Percentiles rank a stretch among this genome's conserved stretches.
Evolutionary conservation across 2,888 invertebrate species (phyloP).

Genomic region (Caenorhabditis zanzibari): DNA sequence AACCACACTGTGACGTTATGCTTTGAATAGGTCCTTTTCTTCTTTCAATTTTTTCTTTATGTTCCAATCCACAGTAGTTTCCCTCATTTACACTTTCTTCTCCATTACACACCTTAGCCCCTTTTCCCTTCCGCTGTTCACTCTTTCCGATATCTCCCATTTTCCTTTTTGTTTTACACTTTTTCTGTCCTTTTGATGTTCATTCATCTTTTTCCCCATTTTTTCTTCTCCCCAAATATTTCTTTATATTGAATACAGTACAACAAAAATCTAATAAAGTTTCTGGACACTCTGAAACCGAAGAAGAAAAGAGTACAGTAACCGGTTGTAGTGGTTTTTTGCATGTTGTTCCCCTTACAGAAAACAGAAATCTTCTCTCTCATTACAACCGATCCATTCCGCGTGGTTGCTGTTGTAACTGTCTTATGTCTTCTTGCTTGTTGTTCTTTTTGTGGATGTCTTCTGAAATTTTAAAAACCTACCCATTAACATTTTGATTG

Average conservation of each 20-base stretch:
- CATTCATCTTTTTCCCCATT: background rate
- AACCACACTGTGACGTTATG: conserved; percentile 70
- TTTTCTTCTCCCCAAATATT: background rate
- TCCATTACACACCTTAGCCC: conserved; percentile 5
- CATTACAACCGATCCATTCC: conserved; percentile 11
- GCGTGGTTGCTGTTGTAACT: conserved; percentile 23
- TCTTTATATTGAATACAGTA: conserved; percentile 13
- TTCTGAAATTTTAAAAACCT: background rate
- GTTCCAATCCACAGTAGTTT: conserved; percentile 4
- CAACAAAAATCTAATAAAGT: conserved; percentile 31
- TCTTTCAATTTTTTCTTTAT: conserved; percentile 2
- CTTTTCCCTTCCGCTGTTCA: background rate
- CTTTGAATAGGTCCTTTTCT: conserved; percentile 58
- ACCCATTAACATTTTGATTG: conserved; percentile 38
- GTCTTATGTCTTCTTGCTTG: background rate
- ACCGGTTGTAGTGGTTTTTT: conserved; percentile 34
- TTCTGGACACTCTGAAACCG: conserved; percentile 11
- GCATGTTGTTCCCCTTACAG: conserved; percentile 18
- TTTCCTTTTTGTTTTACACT: conserved; percentile 15
- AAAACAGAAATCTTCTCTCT: background rate
- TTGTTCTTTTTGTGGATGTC: conserved; percentile 3
- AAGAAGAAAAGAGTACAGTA: conserved; percentile 28
- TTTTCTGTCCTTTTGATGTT: background rate
- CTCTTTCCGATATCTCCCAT: background rate
- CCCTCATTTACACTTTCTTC: conserved; percentile 45